Evolutionary conservation across 1,140 invertebrate species (phyloP), one percentile per base, ranked within the genome.

Genomic region (Polypedilum pembai): DNA sequence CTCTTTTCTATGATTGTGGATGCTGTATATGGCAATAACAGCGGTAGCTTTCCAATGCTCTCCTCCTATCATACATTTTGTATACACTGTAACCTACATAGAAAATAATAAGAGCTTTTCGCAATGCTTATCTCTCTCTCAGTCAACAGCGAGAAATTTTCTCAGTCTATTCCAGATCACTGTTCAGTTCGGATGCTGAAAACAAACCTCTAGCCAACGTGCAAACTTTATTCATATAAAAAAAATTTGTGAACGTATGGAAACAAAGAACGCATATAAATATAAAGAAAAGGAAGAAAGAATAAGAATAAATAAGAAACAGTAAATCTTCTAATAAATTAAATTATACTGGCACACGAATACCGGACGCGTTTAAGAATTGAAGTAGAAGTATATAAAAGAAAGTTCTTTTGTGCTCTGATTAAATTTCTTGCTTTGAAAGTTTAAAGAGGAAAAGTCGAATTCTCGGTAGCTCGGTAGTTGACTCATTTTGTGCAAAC

Each of bases 111-210:
- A 33, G 24, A 33, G 24, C 24, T 33, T 33, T 33, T 33, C 5
- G 24, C 24, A 33, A 1, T 20, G 17, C 20, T 69, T 69, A 69
- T 69, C 65, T 69, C 65, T 69, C 65, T 69, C 65, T 69, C 65
- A 5, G 65, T 69, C 65, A 69, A 18, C 20, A 20, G 12, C 65
- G 17, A 69, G 17, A 18, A 10, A 18, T 8, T 69, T 18, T 20
- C 20, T 69, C 65, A 69, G 65, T 69, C 65, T 69, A 69, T 69
- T 69, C 65, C 65, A 69, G 65, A 69, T 69, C 65, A 18, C 18
- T 21, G 17, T 69, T 69, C 65, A 18, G 65, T 69, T 69, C 65
- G 65, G 65, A 69, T 69, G 65, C 65, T 21, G 17, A 21, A 69
- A 69, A 69, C 2, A 12, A 56, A 33, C 12, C 45, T 56, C 12